Evolutionary conservation across 2,888 invertebrate species (phyloP).

Genomic region (Xylophagus ater): DNA sequence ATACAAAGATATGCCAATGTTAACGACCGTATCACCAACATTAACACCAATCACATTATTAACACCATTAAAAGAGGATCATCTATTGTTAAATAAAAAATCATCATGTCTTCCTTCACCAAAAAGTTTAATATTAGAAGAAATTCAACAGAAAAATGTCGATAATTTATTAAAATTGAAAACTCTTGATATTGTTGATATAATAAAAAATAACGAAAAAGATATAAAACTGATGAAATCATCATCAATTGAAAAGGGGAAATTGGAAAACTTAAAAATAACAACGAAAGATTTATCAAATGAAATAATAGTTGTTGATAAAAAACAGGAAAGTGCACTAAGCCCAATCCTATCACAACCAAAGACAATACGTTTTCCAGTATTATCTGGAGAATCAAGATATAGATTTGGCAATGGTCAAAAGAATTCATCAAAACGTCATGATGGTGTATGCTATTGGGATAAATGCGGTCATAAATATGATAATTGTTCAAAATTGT

Average conservation of each 20-base stretch:
- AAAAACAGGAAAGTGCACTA: constrained; percentile 41
- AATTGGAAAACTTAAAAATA: not conserved
- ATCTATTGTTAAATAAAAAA: no score
- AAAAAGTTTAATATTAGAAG: constrained; percentile 20
- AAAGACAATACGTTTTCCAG: constrained; percentile 71
- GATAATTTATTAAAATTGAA: no score
- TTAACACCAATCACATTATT: constrained; percentile 7
- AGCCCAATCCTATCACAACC: constrained; percentile 72
- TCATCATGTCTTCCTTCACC: constrained; percentile 15
- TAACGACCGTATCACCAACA: constrained; percentile 11
- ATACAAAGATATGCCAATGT: no score
- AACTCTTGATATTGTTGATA: not conserved
- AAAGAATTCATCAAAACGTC: constrained; percentile 37
- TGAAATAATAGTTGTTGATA: no score
- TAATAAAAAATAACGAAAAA: no score
- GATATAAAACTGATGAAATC: no score
- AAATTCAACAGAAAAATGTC: constrained; percentile 18
- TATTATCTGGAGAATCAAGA: constrained; percentile 34
- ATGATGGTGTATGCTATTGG: constrained; percentile 62
- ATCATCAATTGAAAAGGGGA: no score
- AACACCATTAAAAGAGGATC: constrained; percentile 18
- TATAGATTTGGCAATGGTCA: constrained; percentile 33
- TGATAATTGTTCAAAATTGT: constrained; percentile 66
- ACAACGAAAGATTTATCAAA: not conserved
- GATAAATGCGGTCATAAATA: constrained; percentile 68